Conservation (phyloP, 2,797 vertebrate species). For the Urophycis tenuis region DNA sequence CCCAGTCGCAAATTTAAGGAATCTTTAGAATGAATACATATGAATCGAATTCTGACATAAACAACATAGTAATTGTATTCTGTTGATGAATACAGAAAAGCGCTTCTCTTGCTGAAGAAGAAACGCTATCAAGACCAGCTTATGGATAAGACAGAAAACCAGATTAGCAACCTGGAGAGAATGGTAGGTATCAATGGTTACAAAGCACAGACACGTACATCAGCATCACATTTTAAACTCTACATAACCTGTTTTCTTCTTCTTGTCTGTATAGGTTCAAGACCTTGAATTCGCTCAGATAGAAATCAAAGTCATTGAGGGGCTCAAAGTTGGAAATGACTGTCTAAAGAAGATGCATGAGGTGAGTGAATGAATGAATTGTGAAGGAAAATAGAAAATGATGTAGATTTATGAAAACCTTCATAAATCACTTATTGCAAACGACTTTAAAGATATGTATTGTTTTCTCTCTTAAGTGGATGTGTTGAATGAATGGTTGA, state of each 20-base stretch:
- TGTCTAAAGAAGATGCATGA: constrained; percentile 88
- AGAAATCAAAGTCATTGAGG: constrained; percentile 89
- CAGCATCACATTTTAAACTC: background rate
- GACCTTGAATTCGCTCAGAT: constrained; percentile 94
- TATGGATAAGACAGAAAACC: constrained; percentile 87
- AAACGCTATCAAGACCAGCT: constrained; percentile 92
- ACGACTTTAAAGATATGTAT: background rate
- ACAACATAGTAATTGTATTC: background rate
- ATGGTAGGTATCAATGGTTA: constrained; percentile 71
- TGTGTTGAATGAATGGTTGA: background rate
- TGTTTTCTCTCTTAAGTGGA: background rate
- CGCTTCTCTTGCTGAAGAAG: constrained; percentile 87
- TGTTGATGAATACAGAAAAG: constrained; percentile 80
- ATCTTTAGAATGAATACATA: no score
- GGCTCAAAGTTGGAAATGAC: constrained; percentile 87
- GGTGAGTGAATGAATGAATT: constrained; percentile 47
- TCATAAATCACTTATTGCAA: background rate
- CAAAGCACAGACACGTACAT: background rate
- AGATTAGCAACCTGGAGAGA: constrained; percentile 89
- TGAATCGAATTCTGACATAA: background rate
- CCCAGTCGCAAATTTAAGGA: background rate
- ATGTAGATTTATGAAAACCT: background rate
- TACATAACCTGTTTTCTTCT: constrained; percentile 25
- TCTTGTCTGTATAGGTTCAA: constrained; percentile 65
- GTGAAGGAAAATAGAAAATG: no score